Base-by-base conservation (phyloP, 2,797 vertebrate species). In the Uromys caudimaculatus region DNA sequence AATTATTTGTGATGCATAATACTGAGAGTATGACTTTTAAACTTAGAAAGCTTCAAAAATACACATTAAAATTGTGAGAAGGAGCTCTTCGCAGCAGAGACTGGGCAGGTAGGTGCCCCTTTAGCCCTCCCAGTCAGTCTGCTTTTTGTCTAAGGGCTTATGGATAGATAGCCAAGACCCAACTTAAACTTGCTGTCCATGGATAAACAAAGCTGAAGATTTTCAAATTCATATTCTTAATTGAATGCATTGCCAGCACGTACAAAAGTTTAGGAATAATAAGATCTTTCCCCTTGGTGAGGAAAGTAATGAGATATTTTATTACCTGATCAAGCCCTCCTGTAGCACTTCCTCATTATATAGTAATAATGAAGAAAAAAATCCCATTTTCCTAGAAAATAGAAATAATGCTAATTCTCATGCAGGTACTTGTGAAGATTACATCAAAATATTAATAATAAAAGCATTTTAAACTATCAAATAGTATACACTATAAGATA, bases 391-490 rank as follows among this genome's bases (percentile, higher is more conserved):
- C 82, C 82, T 35, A 60, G 76, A 84, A 96, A 95, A 56, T 93
- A 60, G 83, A 87, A 12, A 60, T 90, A 95, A 75, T 92, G 67
- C 23, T 93, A 76, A 78, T 95, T 89, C 60, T 58, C 47, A 92
- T 76, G 58, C 56, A 91, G 71, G 81, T 93, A 84, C 24, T 95
- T 82, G 4, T 90, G 47, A 95, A 79, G 62, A 92, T 90, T 86
- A 90, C 89, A n/a, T 95, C 32, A 88, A 92, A 88, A 87, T 76
- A 96, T 4, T 81, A 60, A 71, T 81, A 60, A 71, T 93, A 92
- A 94, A 90, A 92, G 13, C n/a, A 81, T 91, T 94, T 91, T 92
- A 73, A 94, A 81, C 58, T 95, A 14, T 82, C 94, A 91, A 89
- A 21, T 93, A 44, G 10, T 58, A 82, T 23, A 90, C 58, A 92